Conservation (phyloP, 2,113 vertebrate genomes). For the Zingel zingel region DNA sequence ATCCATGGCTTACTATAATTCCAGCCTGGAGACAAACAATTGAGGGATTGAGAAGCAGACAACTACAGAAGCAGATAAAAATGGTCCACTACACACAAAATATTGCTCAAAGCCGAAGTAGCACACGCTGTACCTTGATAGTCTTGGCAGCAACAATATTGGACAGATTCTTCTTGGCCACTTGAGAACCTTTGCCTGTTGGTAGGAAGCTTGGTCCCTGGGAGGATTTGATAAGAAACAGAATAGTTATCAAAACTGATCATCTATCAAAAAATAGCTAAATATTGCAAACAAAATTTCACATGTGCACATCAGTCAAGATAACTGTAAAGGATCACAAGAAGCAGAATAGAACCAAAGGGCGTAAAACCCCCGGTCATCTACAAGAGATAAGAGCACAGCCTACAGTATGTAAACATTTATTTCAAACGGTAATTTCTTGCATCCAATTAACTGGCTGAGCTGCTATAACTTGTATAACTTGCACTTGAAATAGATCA, state of each 20-base stretch:
- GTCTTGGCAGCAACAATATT: slow-evolving; percentile 80
- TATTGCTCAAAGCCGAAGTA: background rate
- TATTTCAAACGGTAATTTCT: slow-evolving; percentile 12
- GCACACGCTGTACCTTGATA: slow-evolving; percentile 86
- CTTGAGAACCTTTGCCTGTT: slow-evolving; percentile 21
- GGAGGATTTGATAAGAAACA: slow-evolving; percentile 63
- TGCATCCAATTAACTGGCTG: slow-evolving; percentile 12
- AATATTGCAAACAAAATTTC: slow-evolving; percentile 29
- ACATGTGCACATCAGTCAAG: slow-evolving; percentile 1
- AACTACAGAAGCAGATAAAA: slow-evolving; percentile 27
- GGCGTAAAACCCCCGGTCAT: background rate
- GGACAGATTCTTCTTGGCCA: slow-evolving; percentile 70
- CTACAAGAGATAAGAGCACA: slow-evolving; percentile 28
- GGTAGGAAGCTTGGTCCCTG: slow-evolving; percentile 82
- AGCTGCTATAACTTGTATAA: slow-evolving; percentile 12
- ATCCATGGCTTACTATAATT: slow-evolving; percentile 52
- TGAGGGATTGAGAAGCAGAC: slow-evolving; percentile 4
- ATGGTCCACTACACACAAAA: slow-evolving; percentile 21
- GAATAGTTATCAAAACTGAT: slow-evolving; percentile 42
- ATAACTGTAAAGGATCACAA: slow-evolving; percentile 41
- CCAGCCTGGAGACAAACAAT: slow-evolving; percentile 52
- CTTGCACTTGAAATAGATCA: slow-evolving; percentile 19
- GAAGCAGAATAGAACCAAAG: slow-evolving; percentile 18
- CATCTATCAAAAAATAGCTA: slow-evolving; percentile 29
- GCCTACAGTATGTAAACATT: slow-evolving; percentile 19